These are phyloP conservation scores for Heliocidaris tuberculata DNA, from an alignment of 35 echinoderm and acorn worm species.

Conservation along the genomic window DNA sequence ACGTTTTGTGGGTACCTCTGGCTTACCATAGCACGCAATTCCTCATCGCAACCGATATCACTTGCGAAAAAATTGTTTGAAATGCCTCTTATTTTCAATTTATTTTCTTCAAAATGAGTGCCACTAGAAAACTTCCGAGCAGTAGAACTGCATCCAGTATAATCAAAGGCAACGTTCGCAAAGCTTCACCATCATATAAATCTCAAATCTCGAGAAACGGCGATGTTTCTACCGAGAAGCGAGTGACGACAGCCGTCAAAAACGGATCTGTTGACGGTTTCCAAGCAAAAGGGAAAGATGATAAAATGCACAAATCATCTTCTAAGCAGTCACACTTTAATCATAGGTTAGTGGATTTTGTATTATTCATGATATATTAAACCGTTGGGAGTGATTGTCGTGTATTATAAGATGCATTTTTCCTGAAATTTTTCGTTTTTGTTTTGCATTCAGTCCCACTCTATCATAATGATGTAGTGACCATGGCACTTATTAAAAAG, in stretches of 20 bases:
- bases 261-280: conserved; percentile 28
- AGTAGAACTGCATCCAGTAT: neutral
- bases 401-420: neutral
- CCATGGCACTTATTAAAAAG: no score
- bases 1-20: neutral
- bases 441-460: neutral
- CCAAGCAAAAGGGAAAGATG: conserved; percentile 23
- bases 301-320: neutral
- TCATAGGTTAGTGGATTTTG: neutral
- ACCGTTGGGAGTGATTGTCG: neutral
- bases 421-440: neutral
- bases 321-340: neutral
- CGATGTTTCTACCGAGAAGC: neutral
- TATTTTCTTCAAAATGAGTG: neutral
- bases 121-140: neutral
- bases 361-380: neutral
- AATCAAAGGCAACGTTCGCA: neutral
- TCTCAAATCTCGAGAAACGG: neutral
- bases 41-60: neutral
- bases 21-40: neutral
- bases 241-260: neutral
- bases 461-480: neutral
- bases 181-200: neutral
- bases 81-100: neutral
- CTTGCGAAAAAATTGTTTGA: neutral